These are phyloP conservation scores for Eristalis pertinax DNA, from an alignment of 2,888 invertebrate species.

Conservation along the genomic window DNA sequence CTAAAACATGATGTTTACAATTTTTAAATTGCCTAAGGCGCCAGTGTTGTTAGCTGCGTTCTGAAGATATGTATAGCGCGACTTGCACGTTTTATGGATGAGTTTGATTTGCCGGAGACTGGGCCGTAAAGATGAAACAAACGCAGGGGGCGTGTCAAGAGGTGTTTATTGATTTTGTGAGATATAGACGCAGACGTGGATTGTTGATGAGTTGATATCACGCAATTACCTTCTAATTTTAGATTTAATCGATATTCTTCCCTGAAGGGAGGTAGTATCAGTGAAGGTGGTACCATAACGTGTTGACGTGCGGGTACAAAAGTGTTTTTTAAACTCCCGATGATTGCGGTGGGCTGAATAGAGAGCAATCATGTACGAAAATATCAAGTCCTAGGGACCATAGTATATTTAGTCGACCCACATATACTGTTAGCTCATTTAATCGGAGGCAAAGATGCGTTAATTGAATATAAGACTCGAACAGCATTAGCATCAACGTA, in stretches of 20 bases:
- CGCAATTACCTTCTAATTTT: slow-evolving; percentile 26
- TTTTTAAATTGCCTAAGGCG: neutral
- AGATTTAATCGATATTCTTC: slow-evolving; percentile 17
- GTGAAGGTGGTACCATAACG: neutral
- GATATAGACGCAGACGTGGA: neutral
- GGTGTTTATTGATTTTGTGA: slow-evolving; percentile 22
- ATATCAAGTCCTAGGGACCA: too few relatives aligned
- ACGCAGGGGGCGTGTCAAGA: neutral
- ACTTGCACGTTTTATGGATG: neutral
- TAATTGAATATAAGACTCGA: too few relatives aligned
- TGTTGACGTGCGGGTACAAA: neutral
- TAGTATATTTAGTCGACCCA: too few relatives aligned
- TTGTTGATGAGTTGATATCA: slow-evolving; percentile 5
- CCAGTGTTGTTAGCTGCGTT: neutral
- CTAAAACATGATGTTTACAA: neutral
- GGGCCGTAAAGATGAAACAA: neutral
- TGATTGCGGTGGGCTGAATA: neutral
- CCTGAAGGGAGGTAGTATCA: slow-evolving; percentile 2
- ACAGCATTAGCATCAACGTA: too few relatives aligned
- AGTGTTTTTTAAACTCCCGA: neutral
- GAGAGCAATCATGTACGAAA: neutral
- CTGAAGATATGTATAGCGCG: neutral
- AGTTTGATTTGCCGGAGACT: neutral
- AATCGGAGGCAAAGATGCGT: too few relatives aligned
- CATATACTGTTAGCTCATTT: too few relatives aligned